Evolutionary conservation across 2,888 invertebrate species (phyloP).

Genomic region (Steinernema scapterisci): DNA sequence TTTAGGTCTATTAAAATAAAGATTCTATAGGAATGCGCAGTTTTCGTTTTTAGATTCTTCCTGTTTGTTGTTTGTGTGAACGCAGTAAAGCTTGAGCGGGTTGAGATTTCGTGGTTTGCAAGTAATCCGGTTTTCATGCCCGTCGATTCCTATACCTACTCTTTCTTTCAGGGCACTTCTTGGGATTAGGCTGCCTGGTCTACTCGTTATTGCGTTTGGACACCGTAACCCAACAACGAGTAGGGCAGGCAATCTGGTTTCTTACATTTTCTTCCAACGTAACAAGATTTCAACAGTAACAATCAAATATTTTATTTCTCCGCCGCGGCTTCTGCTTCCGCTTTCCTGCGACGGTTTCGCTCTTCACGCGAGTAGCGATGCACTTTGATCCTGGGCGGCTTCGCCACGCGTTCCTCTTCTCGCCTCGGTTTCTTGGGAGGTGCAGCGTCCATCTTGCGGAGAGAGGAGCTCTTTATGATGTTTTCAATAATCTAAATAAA

Average conservation of each 20-base stretch:
- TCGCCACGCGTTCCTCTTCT: background rate
- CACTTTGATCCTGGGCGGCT: background rate
- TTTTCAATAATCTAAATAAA: slow-evolving; percentile 8
- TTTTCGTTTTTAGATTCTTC: background rate
- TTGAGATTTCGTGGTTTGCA: background rate
- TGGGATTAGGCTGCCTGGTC: no score
- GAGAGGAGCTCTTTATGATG: background rate
- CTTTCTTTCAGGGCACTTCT: no score
- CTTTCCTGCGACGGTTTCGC: background rate
- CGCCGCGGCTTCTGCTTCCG: background rate
- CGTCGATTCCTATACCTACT: no score
- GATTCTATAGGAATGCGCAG: slow-evolving; percentile 1
- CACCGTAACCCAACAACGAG: no score
- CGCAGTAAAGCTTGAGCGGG: slow-evolving; percentile 24
- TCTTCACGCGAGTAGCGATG: slow-evolving; percentile 33
- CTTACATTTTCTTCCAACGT: background rate
- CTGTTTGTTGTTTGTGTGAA: background rate
- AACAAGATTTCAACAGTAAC: background rate
- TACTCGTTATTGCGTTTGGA: no score
- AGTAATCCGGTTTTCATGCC: no score
- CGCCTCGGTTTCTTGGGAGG: background rate
- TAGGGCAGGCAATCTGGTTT: no score
- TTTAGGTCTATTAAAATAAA: slow-evolving; percentile 2
- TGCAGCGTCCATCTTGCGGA: background rate
- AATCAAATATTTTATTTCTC: background rate